Percentiles rank a stretch among this genome's conserved stretches.
phyloP scores from a whole-genome alignment of 2,797 vertebrate species.

The Xiphorhynchus erythropygius region DNA sequence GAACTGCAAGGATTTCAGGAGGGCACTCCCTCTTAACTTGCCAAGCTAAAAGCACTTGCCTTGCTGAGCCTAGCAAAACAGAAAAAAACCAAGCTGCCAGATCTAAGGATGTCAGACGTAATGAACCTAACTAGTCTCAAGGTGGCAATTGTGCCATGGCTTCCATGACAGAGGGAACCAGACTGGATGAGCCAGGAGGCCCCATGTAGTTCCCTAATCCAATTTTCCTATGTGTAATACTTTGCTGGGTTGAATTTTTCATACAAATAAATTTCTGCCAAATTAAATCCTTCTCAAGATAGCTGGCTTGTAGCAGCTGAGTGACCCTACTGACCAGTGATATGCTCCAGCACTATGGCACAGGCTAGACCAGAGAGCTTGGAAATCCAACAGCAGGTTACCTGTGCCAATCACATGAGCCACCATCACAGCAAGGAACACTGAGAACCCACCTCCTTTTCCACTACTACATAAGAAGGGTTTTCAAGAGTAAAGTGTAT shows the following conservation, averaged over 20 bases:
- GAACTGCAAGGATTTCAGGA: background rate
- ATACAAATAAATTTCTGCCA: background rate
- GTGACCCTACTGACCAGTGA: background rate
- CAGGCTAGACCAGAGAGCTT: background rate
- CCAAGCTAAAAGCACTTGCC: background rate
- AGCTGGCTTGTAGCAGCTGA: background rate
- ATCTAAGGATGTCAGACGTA: background rate
- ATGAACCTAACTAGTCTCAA: background rate
- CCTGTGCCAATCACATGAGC: background rate
- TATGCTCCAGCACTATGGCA: background rate
- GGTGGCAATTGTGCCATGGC: background rate
- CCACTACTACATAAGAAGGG: rapidly evolving
- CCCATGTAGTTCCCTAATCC: background rate
- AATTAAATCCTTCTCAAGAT: background rate
- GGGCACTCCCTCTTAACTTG: background rate
- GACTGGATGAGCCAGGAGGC: background rate
- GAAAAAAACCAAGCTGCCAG: background rate
- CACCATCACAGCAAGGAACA: background rate
- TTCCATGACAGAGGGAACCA: background rate
- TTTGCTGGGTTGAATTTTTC: background rate
- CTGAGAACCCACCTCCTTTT: background rate
- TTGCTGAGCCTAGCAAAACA: background rate
- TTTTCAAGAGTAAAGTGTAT: background rate
- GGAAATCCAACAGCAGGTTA: background rate
- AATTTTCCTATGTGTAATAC: background rate